Evolutionary conservation across 2,888 invertebrate species (phyloP).

Genomic region (Rhogogaster chlorosoma): DNA sequence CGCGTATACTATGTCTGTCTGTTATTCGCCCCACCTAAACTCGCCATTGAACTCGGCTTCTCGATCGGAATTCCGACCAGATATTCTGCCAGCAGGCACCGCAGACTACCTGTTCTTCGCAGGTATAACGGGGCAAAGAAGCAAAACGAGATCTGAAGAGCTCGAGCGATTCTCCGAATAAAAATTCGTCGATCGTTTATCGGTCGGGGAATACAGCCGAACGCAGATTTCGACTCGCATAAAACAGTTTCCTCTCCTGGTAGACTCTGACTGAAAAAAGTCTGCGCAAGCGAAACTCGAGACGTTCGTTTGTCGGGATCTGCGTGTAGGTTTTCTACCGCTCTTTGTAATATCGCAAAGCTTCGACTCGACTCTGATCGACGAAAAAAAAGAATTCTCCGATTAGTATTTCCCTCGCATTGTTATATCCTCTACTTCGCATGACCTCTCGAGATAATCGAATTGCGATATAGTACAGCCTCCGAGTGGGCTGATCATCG

Average conservation of each 20-base stretch:
- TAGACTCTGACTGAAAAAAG: background rate
- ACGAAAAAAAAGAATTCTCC: background rate
- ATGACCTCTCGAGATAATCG: background rate
- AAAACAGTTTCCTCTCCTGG: background rate
- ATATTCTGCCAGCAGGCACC: slow-evolving; percentile 23
- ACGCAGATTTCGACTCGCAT: background rate
- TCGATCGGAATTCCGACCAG: slow-evolving; percentile 37
- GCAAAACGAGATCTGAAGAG: slow-evolving; percentile 1
- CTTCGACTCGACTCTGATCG: background rate
- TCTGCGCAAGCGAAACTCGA: background rate
- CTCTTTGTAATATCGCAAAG: background rate
- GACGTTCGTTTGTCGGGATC: slow-evolving; percentile 17
- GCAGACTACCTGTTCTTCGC: slow-evolving; percentile 42
- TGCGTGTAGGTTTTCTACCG: background rate
- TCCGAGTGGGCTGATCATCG: background rate
- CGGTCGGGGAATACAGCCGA: background rate
- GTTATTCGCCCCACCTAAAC: slow-evolving; percentile 25
- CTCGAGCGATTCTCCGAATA: background rate
- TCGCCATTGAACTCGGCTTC: slow-evolving; percentile 18
- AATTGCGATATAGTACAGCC: background rate
- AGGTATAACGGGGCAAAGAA: slow-evolving; percentile 32
- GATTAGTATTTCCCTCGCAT: background rate
- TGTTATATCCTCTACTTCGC: background rate
- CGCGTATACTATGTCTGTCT: background rate
- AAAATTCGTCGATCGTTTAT: too few species aligned